Conservation (phyloP, 2,888 invertebrate genomes). For the Perithous albicinctus region DNA sequence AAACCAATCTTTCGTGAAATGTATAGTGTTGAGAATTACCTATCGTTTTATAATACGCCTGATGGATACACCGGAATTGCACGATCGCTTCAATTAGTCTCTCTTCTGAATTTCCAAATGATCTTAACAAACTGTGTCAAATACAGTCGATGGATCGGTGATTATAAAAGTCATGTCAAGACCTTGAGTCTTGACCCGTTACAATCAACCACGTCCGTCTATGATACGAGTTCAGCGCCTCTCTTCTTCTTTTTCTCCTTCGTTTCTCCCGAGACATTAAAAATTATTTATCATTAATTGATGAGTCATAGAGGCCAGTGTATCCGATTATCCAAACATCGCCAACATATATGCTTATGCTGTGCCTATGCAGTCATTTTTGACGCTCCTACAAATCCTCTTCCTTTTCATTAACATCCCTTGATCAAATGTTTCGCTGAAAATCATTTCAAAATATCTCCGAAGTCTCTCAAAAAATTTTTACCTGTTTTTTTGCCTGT, state of each 20-base stretch:
- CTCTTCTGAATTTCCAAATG: neutral
- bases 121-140: slow-evolving; percentile 9
- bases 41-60: neutral
- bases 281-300: neutral
- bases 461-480: no score
- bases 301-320: neutral
- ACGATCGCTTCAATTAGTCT: neutral
- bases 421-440: no score
- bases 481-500: no score
- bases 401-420: no score
- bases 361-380: no score
- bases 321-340: neutral
- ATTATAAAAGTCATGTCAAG: slow-evolving; percentile 35
- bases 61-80: slow-evolving; percentile 11
- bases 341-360: neutral
- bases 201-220: slow-evolving; percentile 44
- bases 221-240: slow-evolving; percentile 50
- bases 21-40: neutral
- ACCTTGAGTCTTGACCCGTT: slow-evolving; percentile 70
- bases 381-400: no score
- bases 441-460: no score
- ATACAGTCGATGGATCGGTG: slow-evolving; percentile 33
- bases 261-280: slow-evolving; percentile 35
- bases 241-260: slow-evolving; percentile 51
- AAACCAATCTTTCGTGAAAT: neutral